Base-by-base conservation (phyloP, 1,140 invertebrate species). In the Atta texana region DNA sequence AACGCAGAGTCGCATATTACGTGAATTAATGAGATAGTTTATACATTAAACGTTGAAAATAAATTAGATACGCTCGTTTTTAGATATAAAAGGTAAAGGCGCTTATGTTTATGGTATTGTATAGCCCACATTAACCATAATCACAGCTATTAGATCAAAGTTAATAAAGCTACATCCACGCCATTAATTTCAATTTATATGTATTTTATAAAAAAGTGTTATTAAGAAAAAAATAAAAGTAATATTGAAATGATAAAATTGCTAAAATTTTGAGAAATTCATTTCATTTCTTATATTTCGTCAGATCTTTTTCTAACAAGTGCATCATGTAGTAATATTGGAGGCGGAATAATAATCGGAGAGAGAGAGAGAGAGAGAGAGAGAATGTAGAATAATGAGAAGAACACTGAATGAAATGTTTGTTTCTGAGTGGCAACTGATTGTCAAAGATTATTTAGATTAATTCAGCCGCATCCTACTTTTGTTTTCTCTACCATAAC, bases 51-150 rank as follows among this genome's bases (percentile, higher is more conserved):
- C 51, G 55, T 64, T 53, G 31, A 5, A 63, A 28, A 69, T 66
- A 86, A 80, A 88, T 89, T 86, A 76, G 77, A 63, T 61, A 87
- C 76, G 59, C 77, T 51, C 21, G 44, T 80, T 63, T 80, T n/a
- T 28, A 31, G 39, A 12, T 59, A 39, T 74, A 80, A 71, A 74
- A 69, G 53, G 59, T 78, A 85, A 82, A 82, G 59, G 51, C 28
- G 16, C 66, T 57, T 55, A 57, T 51, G 16, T 59, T 57, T 55
- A 57, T 51, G 34, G 57, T 3, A 68, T 61, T 80, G 24, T 75
- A n/a, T 24, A 51, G n/a, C 39, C 66, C 16, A 44, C 24, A 34
- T 12, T 39, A 12, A 5, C 8, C 12, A 7, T 39, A 72, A 55
- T 78, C 59, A 12, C 28, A 24, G 64, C 51, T 64, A 44, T 68